Evolutionary conservation across 2,888 invertebrate species (phyloP), one percentile per base, ranked within the genome.

Genomic region (Ametastegia equiseti): DNA sequence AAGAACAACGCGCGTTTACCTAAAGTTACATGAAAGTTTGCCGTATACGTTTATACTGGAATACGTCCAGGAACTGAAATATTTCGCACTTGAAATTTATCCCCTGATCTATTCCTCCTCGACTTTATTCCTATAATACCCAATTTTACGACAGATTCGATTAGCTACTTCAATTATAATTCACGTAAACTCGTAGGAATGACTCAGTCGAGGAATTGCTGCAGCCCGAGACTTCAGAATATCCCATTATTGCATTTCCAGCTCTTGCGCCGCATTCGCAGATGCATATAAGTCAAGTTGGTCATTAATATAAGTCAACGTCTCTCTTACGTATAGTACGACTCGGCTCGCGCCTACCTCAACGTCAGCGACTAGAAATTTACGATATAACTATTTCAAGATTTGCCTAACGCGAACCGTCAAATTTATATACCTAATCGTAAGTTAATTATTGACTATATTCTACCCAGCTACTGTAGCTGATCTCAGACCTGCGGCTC

Each of bases 1-100:
- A 80, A 86, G 84, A 86, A 88, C 54, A 75, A 75, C 75, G 75
- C 75, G 50, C 30, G 54, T 75, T 71, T 71, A 27, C 71, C 30
- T 30, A 23, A 45, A 71, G 71, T 27, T 75, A n/a, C 54, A 27
- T 45, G 36, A 71, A 71, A 47, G 39, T 67, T 9, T 13, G 30
- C 4, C 65, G 71, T 23, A 47, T 71, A 71, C 13, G n/a, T 47
- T 7, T 11, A 27, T 7, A 15, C 27, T 63, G 63, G 54, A 9
- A 54, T 3, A 67, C 36, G 67, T 67, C 7, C 33, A 63, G 30
- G n/a, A n/a, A n/a, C n/a, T n/a, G n/a, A n/a, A n/a, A n/a, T n/a
- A n/a, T n/a, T n/a, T n/a, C n/a, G n/a, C n/a, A n/a, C n/a, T n/a
- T n/a, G n/a, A n/a, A n/a, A n/a, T 54, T 11, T 54, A 2, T 54